These are phyloP conservation scores for Macrotis lagotis DNA, from an alignment of 2,113 vertebrate genomes.

Conservation along the genomic window DNA sequence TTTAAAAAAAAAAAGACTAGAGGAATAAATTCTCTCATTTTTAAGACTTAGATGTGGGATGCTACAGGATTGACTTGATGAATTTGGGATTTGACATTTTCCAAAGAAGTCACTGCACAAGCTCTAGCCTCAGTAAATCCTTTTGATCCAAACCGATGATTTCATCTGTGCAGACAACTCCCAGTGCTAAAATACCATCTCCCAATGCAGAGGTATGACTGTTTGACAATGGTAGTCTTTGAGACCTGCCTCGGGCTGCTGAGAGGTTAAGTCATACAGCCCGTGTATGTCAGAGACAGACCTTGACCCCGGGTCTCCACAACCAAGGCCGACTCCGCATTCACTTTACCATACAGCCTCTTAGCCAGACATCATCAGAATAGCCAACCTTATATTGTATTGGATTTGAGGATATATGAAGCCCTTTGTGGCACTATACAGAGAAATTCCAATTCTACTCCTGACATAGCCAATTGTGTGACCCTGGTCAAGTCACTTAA, in stretches of 20 bases:
- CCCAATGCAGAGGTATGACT: not conserved
- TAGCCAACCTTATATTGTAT: not conserved
- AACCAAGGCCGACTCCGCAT: not conserved
- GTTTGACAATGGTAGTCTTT: not conserved
- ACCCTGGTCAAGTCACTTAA: too few relatives aligned
- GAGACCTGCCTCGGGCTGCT: not conserved
- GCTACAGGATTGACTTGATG: constrained; percentile 3
- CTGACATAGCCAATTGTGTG: too few relatives aligned
- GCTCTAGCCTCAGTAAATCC: not conserved
- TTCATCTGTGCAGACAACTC: not conserved
- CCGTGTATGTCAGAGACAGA: not conserved
- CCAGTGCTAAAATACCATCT: not conserved
- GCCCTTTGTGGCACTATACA: too few relatives aligned
- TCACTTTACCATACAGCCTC: not conserved
- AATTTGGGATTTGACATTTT: not conserved
- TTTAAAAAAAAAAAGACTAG: not conserved
- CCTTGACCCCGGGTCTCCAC: not conserved
- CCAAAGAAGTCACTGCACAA: not conserved
- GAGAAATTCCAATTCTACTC: too few relatives aligned
- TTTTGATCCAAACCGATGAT: not conserved
- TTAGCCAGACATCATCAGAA: not conserved
- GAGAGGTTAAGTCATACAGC: not conserved
- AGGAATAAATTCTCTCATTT: constrained; percentile 26
- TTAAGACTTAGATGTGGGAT: not conserved
- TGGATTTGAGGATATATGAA: too few relatives aligned